Base-by-base conservation (phyloP, 1,140 invertebrate genomes). In the Monomorium pharaonis region DNA sequence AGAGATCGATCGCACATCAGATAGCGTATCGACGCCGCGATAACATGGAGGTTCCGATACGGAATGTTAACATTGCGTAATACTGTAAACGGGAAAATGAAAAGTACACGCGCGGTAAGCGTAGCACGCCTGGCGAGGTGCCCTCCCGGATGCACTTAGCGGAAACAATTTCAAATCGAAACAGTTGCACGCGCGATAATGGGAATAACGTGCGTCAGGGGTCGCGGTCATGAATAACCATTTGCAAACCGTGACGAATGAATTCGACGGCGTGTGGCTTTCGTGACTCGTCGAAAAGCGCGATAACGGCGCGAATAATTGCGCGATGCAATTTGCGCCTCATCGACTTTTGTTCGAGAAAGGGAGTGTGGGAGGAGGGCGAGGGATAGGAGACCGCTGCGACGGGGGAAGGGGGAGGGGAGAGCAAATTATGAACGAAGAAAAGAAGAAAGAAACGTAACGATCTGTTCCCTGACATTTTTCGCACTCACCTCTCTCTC, bases 401-500 rank as follows among this genome's bases (percentile, higher is more conserved):
- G 37, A 37, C 7, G 47, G 9, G 21, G n/a, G 51, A 30, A 9
- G 0, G 30, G 30, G 10, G 27, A 33, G 18, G 27, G 2, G 1
- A 4, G 21, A 58, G 60, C 30, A 37, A 75, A 75, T 58, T 75
- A 42, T 75, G 4, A 37, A 4, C 16, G 18, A 77, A 63, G 27
- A 77, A 77, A 77, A 21, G 10, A 10, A 60, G 21, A 77, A 44
- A 76, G n/a, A 74, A n/a, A 33, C 24, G 69, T 77, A 63, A 63
- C 54, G 24, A 44, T 54, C 56, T 42, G 30, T 62, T 24, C 16
- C 74, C 24, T 47, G 54, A 63, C 42, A 10, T 5, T 37, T 3
- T 37, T 33, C 75, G 37, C 75, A 77, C 75, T 77, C 75, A 77
- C 75, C 75, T 77, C 63, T n/a, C n/a, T n/a, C n/a, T n/a, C n/a